Conservation (phyloP, 2,797 vertebrate genomes). For the Tolypeutes matacus region DNA sequence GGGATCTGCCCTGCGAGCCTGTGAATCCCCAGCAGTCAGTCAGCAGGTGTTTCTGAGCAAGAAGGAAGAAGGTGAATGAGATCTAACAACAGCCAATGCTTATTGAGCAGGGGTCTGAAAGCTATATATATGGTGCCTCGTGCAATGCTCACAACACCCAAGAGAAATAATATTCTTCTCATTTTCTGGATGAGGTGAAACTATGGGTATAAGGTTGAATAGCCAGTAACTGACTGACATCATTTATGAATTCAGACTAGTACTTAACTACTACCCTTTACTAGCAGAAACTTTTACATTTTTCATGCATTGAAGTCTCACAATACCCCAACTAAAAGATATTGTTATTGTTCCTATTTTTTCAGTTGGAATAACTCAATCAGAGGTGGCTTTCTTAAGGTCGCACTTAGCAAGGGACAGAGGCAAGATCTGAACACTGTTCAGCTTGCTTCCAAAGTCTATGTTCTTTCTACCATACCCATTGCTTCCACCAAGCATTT, state of each 20-base stretch:
- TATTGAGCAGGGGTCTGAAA: not conserved
- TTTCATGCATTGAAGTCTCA: not conserved
- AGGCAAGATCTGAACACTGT: not conserved
- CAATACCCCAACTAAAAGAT: not conserved
- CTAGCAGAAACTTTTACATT: not conserved
- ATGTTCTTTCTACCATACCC: not conserved
- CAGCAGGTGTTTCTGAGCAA: not conserved
- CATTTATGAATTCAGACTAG: constrained; percentile 12
- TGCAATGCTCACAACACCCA: not conserved
- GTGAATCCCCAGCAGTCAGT: not conserved
- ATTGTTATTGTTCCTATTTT: constrained; percentile 11
- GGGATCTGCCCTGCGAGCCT: not conserved
- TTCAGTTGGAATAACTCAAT: not conserved
- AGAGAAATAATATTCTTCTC: not conserved
- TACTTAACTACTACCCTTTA: not conserved
- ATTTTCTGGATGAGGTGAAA: constrained; percentile 47
- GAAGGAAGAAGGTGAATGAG: not conserved
- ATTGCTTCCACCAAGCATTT: not conserved
- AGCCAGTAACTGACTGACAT: not conserved
- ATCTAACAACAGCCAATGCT: not conserved
- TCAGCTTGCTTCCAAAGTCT: not conserved
- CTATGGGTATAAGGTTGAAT: not conserved
- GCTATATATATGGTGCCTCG: not conserved
- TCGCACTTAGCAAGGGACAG: not conserved
- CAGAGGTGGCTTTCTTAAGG: constrained; percentile 23